A percentile compares a stretch with the other conserved stretches of the same genome.
Evolutionary conservation across 2,797 vertebrate genomes (phyloP).

Genomic region (Pseudopleuronectes americanus): DNA sequence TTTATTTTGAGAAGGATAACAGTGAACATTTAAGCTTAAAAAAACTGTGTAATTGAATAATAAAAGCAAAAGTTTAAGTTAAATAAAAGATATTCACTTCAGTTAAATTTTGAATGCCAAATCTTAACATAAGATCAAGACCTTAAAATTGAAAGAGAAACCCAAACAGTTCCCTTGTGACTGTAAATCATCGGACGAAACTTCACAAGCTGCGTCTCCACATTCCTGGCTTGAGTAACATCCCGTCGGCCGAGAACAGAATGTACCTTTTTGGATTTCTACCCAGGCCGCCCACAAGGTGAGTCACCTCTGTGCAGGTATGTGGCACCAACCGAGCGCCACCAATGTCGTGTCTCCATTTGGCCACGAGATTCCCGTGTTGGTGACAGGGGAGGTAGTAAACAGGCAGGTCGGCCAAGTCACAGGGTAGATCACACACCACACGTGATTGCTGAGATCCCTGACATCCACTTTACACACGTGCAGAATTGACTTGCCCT

Average conservation of each 20-base stretch:
- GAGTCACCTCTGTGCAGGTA: conserved; percentile 39
- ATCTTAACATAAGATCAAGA: no score
- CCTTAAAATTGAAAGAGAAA: no score
- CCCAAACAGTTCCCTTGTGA: background rate
- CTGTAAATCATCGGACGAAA: background rate
- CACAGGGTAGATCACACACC: conserved; percentile 9
- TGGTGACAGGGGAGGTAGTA: conserved; percentile 4
- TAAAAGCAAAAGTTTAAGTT: no score
- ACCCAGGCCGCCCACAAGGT: background rate
- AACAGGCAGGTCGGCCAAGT: conserved; percentile 15
- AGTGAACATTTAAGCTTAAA: no score
- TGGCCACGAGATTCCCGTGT: background rate
- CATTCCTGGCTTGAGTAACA: conserved; percentile 38
- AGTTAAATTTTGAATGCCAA: no score
- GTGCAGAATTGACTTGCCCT: background rate
- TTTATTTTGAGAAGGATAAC: no score
- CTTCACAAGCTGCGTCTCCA: background rate
- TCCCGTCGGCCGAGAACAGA: conserved; percentile 14
- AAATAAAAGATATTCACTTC: no score
- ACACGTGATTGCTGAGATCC: background rate
- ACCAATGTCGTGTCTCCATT: background rate
- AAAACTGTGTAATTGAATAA: no score
- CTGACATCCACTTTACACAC: background rate
- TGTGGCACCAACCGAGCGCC: conserved; percentile 6
- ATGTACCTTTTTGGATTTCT: conserved; percentile 16